Base-by-base conservation (phyloP, 2,113 vertebrate genomes). In the Pungitius pungitius region DNA sequence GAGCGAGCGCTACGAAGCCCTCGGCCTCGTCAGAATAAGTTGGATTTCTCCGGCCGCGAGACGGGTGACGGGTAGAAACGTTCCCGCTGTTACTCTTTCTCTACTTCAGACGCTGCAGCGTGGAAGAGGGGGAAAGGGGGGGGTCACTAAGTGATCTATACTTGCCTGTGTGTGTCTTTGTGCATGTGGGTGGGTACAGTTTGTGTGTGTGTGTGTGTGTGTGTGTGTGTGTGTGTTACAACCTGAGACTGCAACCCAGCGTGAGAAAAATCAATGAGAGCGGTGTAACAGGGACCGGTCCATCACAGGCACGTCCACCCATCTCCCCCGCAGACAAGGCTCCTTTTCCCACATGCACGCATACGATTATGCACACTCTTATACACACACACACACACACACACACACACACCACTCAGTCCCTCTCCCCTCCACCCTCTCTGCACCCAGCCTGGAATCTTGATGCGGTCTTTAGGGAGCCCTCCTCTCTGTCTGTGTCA, bases 401-500 rank as follows among this genome's bases (percentile, higher is more conserved):
- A 30, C 83, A 78, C 80, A 47, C 69, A 67, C n/a, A 74, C 83
- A 76, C 80, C 85, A 76, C 80, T 39, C 69, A 57, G 68, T 78
- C 70, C 73, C 79, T 76, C 69, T 27, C 69, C 39, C 51, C 30
- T 73, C 75, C 69, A 35, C 80, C 78, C 82, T 78, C 77, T 81
- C 77, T 51, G 76, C 86, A 83, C 78, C 64, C 78, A 75, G 85
- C 78, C 86, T 85, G 55, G 90, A 92, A 91, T 92, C 92, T 92
- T 90, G 91, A 92, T 92, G 89, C 87, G 87, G 85, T 90, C 87
- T 91, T 92, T 91, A 92, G 89, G 89, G 87, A 90, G 90, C 82
- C 82, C 84, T 81, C 66, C 89, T 91, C 84, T 90, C 90, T 80
- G 91, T 89, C 86, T 90, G 73, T 89, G 88, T 91, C 90, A 91